A percentile compares a stretch with the other conserved stretches of the same genome.
These are phyloP conservation scores for Tangara arthus DNA, from an alignment of 2,797 vertebrate species.

Conservation along the genomic window DNA sequence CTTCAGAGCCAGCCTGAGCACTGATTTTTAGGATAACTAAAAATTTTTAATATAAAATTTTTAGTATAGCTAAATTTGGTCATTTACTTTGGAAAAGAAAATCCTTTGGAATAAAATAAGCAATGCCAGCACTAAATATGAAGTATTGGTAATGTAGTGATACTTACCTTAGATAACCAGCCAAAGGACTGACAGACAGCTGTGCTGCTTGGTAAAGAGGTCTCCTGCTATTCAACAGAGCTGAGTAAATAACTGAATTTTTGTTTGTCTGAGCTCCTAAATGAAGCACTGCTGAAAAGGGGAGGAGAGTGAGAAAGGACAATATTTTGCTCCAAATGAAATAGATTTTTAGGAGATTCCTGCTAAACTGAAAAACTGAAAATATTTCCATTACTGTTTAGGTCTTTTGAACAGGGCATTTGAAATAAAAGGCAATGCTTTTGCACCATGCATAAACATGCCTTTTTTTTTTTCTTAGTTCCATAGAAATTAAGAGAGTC, in stretches of 20 bases:
- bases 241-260: background rate
- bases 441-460: background rate
- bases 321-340: background rate
- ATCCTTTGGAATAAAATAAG: background rate
- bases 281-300: background rate
- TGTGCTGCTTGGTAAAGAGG: background rate
- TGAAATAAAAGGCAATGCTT: background rate
- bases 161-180: background rate
- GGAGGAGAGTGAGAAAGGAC: background rate
- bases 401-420: background rate
- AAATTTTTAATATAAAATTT: background rate
- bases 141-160: background rate
- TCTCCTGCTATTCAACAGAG: background rate
- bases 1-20: background rate
- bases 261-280: background rate
- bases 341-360: background rate
- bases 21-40: background rate
- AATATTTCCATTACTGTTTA: background rate
- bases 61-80: background rate
- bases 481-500: background rate
- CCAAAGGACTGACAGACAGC: background rate
- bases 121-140: background rate
- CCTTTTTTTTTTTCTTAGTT: background rate
- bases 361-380: background rate
- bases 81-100: slow-evolving; percentile 14